Percentiles rank a stretch among this genome's conserved stretches.
These are phyloP conservation scores for Macrochelys suwanniensis DNA, from an alignment of 2,797 vertebrate genomes.

Conservation along the genomic window DNA sequence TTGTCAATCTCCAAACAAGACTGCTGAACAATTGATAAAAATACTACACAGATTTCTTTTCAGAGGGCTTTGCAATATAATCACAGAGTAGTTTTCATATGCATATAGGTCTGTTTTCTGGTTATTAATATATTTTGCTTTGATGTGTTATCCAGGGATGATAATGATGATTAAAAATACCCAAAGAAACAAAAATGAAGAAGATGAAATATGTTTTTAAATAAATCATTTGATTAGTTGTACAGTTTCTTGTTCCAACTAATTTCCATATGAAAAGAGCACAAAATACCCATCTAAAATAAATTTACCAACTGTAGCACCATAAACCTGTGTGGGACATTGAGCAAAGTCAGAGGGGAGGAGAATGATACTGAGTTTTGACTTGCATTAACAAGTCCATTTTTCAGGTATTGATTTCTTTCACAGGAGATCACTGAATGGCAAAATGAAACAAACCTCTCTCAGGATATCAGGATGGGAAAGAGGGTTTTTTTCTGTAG, in stretches of 20 bases:
- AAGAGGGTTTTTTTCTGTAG: accelerated
- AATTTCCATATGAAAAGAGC: background rate
- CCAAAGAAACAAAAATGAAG: background rate
- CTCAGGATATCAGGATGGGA: background rate
- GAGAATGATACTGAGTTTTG: background rate
- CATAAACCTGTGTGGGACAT: background rate
- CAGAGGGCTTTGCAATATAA: conserved; percentile 36
- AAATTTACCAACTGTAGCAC: background rate
- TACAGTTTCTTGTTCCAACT: conserved; percentile 20
- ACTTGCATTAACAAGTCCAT: background rate
- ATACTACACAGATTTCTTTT: conserved; percentile 21
- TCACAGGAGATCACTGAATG: background rate
- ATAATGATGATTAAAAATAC: background rate
- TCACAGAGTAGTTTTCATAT: conserved; percentile 32
- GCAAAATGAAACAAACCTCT: background rate
- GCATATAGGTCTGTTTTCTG: conserved; percentile 2
- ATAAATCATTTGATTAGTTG: background rate
- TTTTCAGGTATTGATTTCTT: background rate
- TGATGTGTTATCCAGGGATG: background rate
- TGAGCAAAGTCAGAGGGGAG: background rate
- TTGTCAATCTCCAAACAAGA: conserved; percentile 11
- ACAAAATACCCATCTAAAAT: background rate
- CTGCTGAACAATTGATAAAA: conserved; percentile 44
- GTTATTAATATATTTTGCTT: background rate
- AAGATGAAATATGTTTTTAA: background rate